Evolutionary conservation across 2,888 invertebrate species (phyloP), one percentile per base, ranked within the genome.

Genomic region (Orthosia gothica): DNA sequence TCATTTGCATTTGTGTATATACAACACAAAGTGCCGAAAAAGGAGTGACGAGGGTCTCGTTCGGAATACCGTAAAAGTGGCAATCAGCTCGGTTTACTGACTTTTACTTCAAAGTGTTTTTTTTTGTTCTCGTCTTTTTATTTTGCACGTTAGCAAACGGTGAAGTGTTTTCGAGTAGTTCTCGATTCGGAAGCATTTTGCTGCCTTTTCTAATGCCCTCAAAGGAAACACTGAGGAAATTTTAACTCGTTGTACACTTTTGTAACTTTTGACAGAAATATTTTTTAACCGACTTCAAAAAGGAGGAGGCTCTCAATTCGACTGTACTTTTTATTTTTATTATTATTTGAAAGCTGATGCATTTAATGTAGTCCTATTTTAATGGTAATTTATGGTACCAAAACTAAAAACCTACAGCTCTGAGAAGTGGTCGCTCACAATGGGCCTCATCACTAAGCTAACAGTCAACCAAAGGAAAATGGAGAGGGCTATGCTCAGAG

Each of bases 41-140:
- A 92, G 90, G 90, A 92, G 92, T 93, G 94, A 94, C 93, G 93
- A 93, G 94, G 93, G 93, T 93, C 88, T 91, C 89, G 91, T 92
- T 93, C 90, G 91, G 89, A 93, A 94, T 89, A 88, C 93, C 92
- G 94, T 94, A 91, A 94, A 94, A 94, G 93, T 93, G 91, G 93
- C 93, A 94, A 94, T 94, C 94, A 93, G 92, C 92, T 91, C 91
- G 90, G 91, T 91, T 92, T 92, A 91, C 91, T 90, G 93, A 92
- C 92, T 93, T 91, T 92, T 89, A 91, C 92, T 92, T 93, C 91
- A 93, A 93, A 94, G 91, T 91, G 90, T 88, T 85, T 92, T 93
- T 26, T 92, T 92, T 93, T 90, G 88, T 89, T 90, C 86, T 84
- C 88, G 88, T 89, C 88, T 90, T 92, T 93, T 92, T 91, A 89